Evolutionary conservation across 2,888 invertebrate genomes (phyloP), one percentile per base, ranked within the genome.

Genomic region (Dyspetes luteomarginatus): DNA sequence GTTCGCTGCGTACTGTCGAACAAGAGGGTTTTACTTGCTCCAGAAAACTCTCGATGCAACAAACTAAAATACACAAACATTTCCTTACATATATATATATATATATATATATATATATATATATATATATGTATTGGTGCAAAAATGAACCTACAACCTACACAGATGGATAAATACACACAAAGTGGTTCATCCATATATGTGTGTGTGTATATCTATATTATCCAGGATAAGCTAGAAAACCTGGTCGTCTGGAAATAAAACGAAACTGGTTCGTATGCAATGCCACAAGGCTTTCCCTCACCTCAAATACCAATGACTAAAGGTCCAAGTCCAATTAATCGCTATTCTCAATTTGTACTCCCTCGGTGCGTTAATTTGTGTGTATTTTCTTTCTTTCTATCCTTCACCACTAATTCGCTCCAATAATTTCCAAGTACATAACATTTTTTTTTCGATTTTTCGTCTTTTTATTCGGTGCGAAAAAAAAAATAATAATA

Each of bases 281-380:
- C 58, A 36, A 72, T 55, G 30, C 50, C 48, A 41, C 15, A 17
- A 62, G 41, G 65, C 52, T 58, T 67, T 55, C 62, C n/a, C 50
- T 30, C 75, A 28, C 64, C 69, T 48, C 65, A 22, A 75, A 75
- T 80, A 24, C 71, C 76, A 67, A 80, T 80, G 72, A 76, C 67
- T 48, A 60, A 41, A 64, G 36, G 36, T 28, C 55, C 55, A 58
- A 58, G 55, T 62, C 80, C 62, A 80, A 76, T 80, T 80, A 72
- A 72, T 80, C 52, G 41, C 71, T 7, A 15, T 65, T 69, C 52
- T 24, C 60, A 52, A 30, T 62, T 55, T 60, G 41, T 52, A 15
- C 15, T 56, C 3, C 60, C 30, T 26, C 15, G 24, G 7, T 48
- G 3, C n/a, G 15, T n/a, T n/a, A n/a, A n/a, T n/a, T n/a, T 28